Conservation (phyloP, 1,140 invertebrate genomes). For the Lerema accius region DNA sequence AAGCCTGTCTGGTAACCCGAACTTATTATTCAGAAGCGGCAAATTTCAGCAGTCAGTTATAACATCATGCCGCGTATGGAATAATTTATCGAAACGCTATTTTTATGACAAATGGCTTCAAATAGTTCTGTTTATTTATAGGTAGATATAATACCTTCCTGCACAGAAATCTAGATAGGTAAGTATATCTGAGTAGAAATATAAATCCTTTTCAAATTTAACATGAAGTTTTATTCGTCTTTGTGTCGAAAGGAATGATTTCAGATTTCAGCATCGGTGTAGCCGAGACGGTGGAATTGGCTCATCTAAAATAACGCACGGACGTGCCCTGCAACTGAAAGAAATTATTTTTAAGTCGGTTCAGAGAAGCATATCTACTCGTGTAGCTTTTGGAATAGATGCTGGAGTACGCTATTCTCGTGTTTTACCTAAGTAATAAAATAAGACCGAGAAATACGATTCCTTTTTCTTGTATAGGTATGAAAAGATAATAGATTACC, state of each 20-base stretch:
- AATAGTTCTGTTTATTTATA: neutral
- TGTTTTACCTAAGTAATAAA: slow-evolving; percentile 11
- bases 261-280: slow-evolving; percentile 53
- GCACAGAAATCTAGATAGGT: too few species aligned
- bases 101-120: too few species aligned
- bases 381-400: slow-evolving; percentile 7
- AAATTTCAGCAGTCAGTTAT: too few species aligned
- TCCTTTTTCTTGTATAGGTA: too few species aligned
- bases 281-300: slow-evolving; percentile 61
- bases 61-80: too few species aligned
- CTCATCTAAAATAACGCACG: slow-evolving; percentile 68
- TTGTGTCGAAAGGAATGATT: slow-evolving; percentile 53
- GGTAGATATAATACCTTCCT: too few species aligned
- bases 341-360: slow-evolving; percentile 60
- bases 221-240: slow-evolving; percentile 60
- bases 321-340: slow-evolving; percentile 71
- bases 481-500: too few species aligned
- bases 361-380: neutral
- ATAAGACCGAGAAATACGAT: slow-evolving; percentile 11
- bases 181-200: too few species aligned
- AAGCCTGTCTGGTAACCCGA: too few species aligned
- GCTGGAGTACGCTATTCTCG: neutral
- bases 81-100: too few species aligned
- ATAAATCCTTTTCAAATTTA: slow-evolving; percentile 31
- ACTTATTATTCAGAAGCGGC: too few species aligned